Percentiles rank a stretch among this genome's conserved stretches.
phyloP scores from a whole-genome alignment of 2,888 invertebrate genomes.

The Chloromyia formosa region DNA sequence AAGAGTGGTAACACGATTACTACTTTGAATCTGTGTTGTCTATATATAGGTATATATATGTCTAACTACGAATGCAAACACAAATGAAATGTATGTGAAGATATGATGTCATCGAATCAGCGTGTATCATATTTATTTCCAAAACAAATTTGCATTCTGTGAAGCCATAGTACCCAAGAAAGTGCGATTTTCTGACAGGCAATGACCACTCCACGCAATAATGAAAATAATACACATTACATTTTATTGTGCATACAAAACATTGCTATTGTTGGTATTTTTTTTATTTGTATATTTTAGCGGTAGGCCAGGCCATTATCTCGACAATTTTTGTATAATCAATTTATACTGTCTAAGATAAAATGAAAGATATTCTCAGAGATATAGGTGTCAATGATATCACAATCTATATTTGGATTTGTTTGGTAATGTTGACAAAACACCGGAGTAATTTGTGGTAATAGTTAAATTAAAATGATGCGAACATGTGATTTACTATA shows the following conservation, averaged over 20 bases:
- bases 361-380: not conserved
- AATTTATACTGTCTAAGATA: not conserved
- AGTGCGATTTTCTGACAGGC: slow-evolving; percentile 5
- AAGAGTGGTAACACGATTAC: too few species aligned
- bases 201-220: not conserved
- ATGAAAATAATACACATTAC: not conserved
- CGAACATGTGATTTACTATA: too few species aligned
- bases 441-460: too few species aligned
- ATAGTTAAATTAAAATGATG: too few species aligned
- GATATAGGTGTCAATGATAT: slow-evolving; percentile 10
- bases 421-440: too few species aligned
- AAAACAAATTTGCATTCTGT: slow-evolving; percentile 13
- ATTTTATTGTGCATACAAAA: not conserved
- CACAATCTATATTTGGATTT: slow-evolving; percentile 21
- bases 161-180: not conserved
- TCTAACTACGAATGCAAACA: too few species aligned
- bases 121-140: not conserved
- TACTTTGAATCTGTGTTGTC: too few species aligned
- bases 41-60: too few species aligned
- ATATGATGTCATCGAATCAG: slow-evolving; percentile 25
- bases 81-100: not conserved
- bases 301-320: slow-evolving; percentile 1
- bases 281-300: not conserved
- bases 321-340: slow-evolving; percentile 9
- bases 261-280: not conserved